Conservation (phyloP, 2,888 invertebrate genomes). For the Xanthorhoe designata region DNA sequence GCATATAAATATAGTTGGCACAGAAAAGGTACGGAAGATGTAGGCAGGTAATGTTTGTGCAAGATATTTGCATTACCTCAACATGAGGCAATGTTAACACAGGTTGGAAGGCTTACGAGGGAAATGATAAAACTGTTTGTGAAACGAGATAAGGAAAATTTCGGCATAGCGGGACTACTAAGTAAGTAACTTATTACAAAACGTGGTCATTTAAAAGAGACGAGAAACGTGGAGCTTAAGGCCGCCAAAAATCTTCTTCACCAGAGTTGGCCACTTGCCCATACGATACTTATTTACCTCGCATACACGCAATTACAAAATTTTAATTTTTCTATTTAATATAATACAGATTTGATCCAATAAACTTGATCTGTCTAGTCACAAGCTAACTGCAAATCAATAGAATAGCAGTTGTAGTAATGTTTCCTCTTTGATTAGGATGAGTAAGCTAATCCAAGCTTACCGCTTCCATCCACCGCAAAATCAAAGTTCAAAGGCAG, state of each 20-base stretch:
- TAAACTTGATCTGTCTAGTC: background rate
- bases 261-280: too few species aligned
- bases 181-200: too few species aligned
- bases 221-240: too few species aligned
- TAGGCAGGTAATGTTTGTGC: constrained; percentile 35
- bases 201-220: too few species aligned
- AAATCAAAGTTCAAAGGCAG: background rate
- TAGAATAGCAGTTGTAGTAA: background rate
- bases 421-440: background rate
- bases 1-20: background rate
- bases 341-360: too few species aligned
- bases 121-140: constrained; percentile 43
- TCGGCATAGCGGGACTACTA: background rate
- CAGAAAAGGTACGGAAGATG: background rate
- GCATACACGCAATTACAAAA: too few species aligned
- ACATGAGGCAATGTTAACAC: constrained; percentile 43
- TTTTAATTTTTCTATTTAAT: too few species aligned
- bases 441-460: background rate
- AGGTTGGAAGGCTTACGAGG: constrained; percentile 36
- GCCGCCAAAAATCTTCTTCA: too few species aligned
- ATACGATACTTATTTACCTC: too few species aligned
- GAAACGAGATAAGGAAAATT: constrained; percentile 15
- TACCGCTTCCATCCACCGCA: background rate
- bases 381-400: background rate
- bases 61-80: constrained; percentile 44